These are phyloP conservation scores for Pantelozetes paolii DNA, from an alignment of 2,888 invertebrate genomes.

Conservation along the genomic window DNA sequence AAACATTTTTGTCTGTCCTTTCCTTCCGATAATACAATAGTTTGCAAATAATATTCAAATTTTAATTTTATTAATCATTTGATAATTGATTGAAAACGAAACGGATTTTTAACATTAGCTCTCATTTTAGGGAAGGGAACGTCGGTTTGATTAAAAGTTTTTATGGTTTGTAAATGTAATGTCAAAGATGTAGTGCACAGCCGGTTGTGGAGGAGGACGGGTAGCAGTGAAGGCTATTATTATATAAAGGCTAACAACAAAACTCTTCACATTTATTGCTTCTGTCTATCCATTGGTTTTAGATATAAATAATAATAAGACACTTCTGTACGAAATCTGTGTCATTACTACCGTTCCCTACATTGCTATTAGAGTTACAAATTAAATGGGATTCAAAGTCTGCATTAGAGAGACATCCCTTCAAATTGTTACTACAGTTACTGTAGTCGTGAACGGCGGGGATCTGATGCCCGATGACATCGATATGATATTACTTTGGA, in stretches of 20 bases:
- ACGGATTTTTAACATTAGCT: background rate
- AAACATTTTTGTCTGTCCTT: background rate
- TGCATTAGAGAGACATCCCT: conserved; percentile 24
- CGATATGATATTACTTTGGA: conserved; percentile 18
- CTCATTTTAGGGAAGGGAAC: background rate
- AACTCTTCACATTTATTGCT: conserved; percentile 17
- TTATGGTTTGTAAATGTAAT: background rate
- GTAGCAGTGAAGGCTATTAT: background rate
- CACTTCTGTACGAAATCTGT: conserved; percentile 6
- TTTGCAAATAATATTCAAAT: background rate
- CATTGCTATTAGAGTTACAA: background rate
- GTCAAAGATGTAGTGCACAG: background rate
- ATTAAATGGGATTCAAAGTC: conserved; percentile 3
- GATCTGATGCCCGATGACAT: conserved; percentile 17
- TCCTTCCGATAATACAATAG: no score
- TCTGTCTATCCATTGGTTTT: background rate
- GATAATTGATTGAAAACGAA: background rate
- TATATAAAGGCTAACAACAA: conserved; percentile 1
- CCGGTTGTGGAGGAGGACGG: background rate
- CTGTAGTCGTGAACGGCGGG: background rate
- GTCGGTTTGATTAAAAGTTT: conserved; percentile 1
- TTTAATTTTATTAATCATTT: background rate
- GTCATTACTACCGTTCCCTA: background rate
- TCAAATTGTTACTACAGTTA: no score
- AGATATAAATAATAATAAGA: conserved; percentile 21